Evolutionary conservation across 2,797 vertebrate species (phyloP), one percentile per base, ranked within the genome.

Genomic region (Pampus argenteus): DNA sequence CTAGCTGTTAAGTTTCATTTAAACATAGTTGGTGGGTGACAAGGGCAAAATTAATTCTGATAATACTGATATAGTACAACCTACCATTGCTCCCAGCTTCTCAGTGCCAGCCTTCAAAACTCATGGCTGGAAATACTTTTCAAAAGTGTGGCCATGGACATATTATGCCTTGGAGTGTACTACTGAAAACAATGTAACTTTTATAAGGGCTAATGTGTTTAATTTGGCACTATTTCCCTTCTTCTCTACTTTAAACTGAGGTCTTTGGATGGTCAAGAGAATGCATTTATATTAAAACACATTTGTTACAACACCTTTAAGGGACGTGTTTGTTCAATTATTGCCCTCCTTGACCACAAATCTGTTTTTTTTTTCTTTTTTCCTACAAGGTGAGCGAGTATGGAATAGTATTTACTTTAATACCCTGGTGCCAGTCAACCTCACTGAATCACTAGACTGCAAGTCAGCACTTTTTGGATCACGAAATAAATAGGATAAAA

Each of bases 401-500:
- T 29, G 11, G 34, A 44, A 50, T 1, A 2, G 22, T 23, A 31
- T 58, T 64, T 56, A 42, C 36, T 48, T 60, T n/a, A 1, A 72
- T 75, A 70, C 9, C 54, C 20, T 20, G 17, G 3, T 66, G 57
- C 42, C 29, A 65, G 42, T 66, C 44, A 76, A 20, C 22, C 1
- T 1, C 26, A 56, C 6, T 20, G 28, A 51, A 70, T 31, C 2
- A 9, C 28, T 51, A 14, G 3, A 64, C 17, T 52, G 14, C 63
- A 76, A 69, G 73, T 64, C 29, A 26, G 25, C 48, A 20, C 34
- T 31, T 36, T 56, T 69, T 74, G 61, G 26, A 66, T 72, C 40
- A 44, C 1, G 8, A 45, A 64, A 11, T 62, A 56, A 60, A 66
- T 42, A 71, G 45, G 40, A 66, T 71, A 51, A 74, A 56, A 66